Conservation (phyloP, 2,797 vertebrate species). For the Euthynnus affinis region DNA sequence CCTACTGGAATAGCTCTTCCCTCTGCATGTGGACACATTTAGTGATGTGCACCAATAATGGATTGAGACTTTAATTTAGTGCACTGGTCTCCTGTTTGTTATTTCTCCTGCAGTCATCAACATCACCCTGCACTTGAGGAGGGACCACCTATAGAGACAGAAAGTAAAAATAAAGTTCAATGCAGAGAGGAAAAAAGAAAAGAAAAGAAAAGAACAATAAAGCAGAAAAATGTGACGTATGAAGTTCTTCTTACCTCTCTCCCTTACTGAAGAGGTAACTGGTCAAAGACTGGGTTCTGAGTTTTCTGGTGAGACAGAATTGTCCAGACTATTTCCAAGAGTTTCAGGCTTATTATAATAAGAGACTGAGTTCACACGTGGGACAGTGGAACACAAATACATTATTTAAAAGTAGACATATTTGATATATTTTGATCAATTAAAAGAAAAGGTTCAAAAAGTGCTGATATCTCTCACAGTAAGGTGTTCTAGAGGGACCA, state of each 20-base stretch:
- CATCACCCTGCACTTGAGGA: not conserved
- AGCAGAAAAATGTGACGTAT: not conserved
- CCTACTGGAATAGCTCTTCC: too few species aligned
- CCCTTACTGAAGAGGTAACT: not conserved
- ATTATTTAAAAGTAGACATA: not conserved
- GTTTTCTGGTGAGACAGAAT: slow-evolving; percentile 41
- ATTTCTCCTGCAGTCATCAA: not conserved
- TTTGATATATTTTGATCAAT: not conserved
- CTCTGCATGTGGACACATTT: too few species aligned
- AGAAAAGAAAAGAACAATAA: not conserved
- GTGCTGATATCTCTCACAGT: not conserved
- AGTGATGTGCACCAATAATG: too few species aligned
- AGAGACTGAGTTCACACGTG: not conserved
- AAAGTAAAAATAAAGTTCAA: not conserved
- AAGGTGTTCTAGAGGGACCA: too few species aligned
- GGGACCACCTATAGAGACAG: not conserved
- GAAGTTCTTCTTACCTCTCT: slow-evolving; percentile 39
- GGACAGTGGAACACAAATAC: not conserved
- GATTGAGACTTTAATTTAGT: too few species aligned
- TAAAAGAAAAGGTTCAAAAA: not conserved
- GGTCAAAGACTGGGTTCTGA: not conserved
- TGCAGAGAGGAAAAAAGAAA: not conserved
- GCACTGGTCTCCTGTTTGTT: too few species aligned
- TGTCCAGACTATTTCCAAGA: not conserved
- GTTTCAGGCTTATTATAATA: not conserved